Percentiles rank a stretch among this genome's conserved stretches.
These are phyloP conservation scores for Pterobdella sp. DNA, from an alignment of 2,888 invertebrate species.

Conservation along the genomic window DNA sequence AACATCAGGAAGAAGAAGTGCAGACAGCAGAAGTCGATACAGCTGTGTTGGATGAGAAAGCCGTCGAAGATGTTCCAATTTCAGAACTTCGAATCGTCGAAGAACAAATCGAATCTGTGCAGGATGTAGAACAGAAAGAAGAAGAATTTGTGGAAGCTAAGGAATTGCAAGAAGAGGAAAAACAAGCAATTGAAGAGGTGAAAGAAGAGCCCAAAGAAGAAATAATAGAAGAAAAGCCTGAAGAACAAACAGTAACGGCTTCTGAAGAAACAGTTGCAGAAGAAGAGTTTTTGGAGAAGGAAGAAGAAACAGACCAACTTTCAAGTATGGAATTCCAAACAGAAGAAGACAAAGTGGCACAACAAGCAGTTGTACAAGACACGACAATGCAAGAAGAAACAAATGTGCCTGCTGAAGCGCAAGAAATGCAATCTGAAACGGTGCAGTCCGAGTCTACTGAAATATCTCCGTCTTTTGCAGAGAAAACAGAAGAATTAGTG, in stretches of 20 bases:
- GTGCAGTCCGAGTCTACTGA: no score
- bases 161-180: neutral
- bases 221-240: neutral
- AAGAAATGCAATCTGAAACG: no score
- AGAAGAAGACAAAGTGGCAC: neutral
- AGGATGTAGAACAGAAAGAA: neutral
- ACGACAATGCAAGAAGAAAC: neutral
- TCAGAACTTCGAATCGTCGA: neutral
- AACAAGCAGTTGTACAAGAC: conserved; percentile 13
- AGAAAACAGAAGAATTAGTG: no score
- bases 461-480: no score
- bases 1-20: neutral
- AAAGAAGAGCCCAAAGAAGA: neutral
- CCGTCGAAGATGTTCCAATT: neutral
- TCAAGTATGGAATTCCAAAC: neutral
- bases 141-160: neutral
- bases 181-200: neutral
- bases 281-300: neutral
- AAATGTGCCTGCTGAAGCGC: neutral
- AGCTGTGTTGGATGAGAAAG: neutral
- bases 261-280: neutral
- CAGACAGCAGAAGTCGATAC: neutral
- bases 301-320: neutral
- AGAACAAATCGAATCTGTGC: conserved; percentile 6
- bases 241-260: neutral